A percentile compares a stretch with the other conserved stretches of the same genome.
These are phyloP conservation scores for Leucosticte australis DNA, from an alignment of 2,113 vertebrate species.

Conservation along the genomic window DNA sequence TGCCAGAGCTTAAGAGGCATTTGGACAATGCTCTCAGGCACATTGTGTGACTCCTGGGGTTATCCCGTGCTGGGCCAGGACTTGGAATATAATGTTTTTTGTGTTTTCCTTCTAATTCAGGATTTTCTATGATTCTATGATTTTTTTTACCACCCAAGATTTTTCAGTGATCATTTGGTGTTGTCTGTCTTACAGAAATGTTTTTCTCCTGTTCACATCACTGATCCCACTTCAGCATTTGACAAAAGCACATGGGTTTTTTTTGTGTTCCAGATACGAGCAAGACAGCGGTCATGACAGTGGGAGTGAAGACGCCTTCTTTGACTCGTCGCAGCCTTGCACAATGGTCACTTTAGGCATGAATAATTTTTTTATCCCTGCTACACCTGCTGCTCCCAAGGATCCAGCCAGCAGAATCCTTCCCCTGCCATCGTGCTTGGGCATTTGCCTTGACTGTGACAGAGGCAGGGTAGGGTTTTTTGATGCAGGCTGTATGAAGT, in stretches of 20 bases:
- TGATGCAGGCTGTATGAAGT: slow-evolving; percentile 86
- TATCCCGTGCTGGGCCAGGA: background rate
- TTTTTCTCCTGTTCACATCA: background rate
- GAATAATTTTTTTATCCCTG: slow-evolving; percentile 93
- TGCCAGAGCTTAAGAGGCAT: background rate
- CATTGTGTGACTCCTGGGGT: background rate
- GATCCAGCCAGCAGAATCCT: slow-evolving; percentile 82
- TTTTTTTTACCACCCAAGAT: background rate
- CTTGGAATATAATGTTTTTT: background rate
- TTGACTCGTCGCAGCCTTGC: slow-evolving; percentile 88
- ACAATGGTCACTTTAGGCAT: slow-evolving; percentile 91
- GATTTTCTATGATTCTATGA: background rate
- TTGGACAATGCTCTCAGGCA: background rate
- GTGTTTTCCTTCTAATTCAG: background rate
- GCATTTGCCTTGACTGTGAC: slow-evolving; percentile 91
- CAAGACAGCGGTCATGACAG: slow-evolving; percentile 98
- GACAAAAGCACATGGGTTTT: background rate
- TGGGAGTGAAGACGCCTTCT: slow-evolving; percentile 91
- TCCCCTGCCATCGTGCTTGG: slow-evolving; percentile 85
- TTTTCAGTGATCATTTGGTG: background rate
- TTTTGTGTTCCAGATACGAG: slow-evolving; percentile 80
- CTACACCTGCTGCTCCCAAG: slow-evolving; percentile 70
- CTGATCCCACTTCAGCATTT: background rate
- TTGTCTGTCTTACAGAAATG: background rate
- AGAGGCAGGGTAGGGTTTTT: slow-evolving; percentile 89